phyloP scores from a whole-genome alignment of 1,140 invertebrate genomes.

The Hydropsyche tenuis region DNA sequence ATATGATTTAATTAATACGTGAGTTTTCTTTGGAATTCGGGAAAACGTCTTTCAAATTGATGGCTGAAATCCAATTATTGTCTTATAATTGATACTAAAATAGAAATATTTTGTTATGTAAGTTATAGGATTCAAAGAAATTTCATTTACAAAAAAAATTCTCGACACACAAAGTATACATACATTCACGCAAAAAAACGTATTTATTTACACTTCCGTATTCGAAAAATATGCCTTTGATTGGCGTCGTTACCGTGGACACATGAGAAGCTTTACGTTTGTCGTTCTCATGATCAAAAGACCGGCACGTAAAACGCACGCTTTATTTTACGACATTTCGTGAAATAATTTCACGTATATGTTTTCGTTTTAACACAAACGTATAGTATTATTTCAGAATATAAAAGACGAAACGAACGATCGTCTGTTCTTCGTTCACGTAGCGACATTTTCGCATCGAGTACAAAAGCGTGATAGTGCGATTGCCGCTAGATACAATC shows the following conservation, averaged over 20 bases:
- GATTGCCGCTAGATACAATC: conserved; percentile 11
- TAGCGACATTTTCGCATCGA: conserved; percentile 13
- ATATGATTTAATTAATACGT: too few species aligned
- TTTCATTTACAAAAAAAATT: too few species aligned
- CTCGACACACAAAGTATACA: too few species aligned
- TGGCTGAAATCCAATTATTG: too few species aligned
- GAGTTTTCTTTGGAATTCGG: too few species aligned
- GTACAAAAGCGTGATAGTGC: conserved; percentile 30
- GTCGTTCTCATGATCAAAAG: conserved; percentile 17
- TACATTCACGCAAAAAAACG: too few species aligned
- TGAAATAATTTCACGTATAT: conserved; percentile 12
- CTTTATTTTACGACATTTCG: conserved; percentile 14
- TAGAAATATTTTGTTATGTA: too few species aligned
- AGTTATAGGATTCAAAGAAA: too few species aligned
- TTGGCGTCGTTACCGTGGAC: not conserved
- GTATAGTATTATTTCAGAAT: not conserved
- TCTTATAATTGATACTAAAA: too few species aligned
- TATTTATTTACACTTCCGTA: too few species aligned
- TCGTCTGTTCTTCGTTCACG: conserved; percentile 20
- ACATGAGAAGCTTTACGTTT: conserved; percentile 4
- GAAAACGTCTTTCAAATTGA: too few species aligned
- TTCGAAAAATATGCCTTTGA: too few species aligned
- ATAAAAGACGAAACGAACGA: conserved; percentile 9
- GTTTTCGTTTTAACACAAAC: not conserved
- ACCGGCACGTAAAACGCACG: not conserved